Percentiles rank a stretch among this genome's conserved stretches.
phyloP scores from a whole-genome alignment of 2,797 vertebrate species.

The Notolabrus celidotus region DNA sequence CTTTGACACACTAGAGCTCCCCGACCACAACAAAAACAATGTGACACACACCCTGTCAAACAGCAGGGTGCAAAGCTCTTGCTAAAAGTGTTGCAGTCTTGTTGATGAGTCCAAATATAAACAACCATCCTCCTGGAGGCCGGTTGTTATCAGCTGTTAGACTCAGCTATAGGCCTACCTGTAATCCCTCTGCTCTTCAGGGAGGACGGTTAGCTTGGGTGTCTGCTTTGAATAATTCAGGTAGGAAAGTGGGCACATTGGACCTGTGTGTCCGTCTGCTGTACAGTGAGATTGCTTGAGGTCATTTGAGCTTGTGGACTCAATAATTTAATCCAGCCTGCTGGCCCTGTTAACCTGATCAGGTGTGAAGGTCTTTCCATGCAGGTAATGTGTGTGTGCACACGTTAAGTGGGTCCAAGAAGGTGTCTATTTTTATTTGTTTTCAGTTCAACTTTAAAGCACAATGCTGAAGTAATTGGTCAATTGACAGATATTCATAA shows the following conservation, averaged over 20 bases:
- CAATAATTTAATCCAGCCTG: slow-evolving; percentile 80
- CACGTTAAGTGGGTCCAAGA: not conserved
- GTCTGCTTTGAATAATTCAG: slow-evolving; percentile 83
- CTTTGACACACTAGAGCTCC: slow-evolving; percentile 39
- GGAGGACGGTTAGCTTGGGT: slow-evolving; percentile 58
- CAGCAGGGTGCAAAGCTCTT: slow-evolving; percentile 20
- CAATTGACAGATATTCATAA: not conserved
- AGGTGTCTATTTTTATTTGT: not conserved
- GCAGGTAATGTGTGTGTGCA: slow-evolving; percentile 1
- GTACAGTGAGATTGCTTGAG: slow-evolving; percentile 54
- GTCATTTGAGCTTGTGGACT: slow-evolving; percentile 75
- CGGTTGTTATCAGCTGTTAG: slow-evolving; percentile 19
- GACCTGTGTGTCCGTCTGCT: slow-evolving; percentile 50
- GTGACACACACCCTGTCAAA: slow-evolving; percentile 11
- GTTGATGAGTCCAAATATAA: slow-evolving; percentile 29
- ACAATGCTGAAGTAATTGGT: not conserved
- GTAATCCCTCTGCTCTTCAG: slow-evolving; percentile 28
- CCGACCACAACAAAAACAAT: slow-evolving; percentile 10
- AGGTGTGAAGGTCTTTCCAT: slow-evolving; percentile 50
- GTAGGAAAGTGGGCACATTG: slow-evolving; percentile 83
- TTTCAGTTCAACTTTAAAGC: not conserved
- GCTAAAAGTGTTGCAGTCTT: slow-evolving; percentile 27
- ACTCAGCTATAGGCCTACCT: slow-evolving; percentile 6
- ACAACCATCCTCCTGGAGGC: slow-evolving; percentile 7
- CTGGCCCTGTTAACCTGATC: slow-evolving; percentile 47